A percentile compares a stretch with the other conserved stretches of the same genome.
phyloP scores from a whole-genome alignment of 2,888 invertebrate genomes.

The Oligia latruncula region DNA sequence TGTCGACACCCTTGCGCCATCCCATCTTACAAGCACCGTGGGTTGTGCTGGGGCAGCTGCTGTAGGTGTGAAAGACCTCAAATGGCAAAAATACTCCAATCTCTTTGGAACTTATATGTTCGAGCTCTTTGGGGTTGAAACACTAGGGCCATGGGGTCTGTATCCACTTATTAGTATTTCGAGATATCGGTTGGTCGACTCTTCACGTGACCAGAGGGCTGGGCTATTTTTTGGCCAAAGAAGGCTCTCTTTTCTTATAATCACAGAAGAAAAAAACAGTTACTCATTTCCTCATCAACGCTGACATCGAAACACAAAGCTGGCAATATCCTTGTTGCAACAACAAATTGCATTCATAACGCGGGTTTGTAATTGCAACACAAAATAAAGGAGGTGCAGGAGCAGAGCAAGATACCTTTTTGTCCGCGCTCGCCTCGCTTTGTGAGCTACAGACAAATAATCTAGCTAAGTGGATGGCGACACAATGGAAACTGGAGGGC shows the following conservation, averaged over 20 bases:
- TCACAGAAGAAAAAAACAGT: background rate
- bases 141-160: too few species aligned
- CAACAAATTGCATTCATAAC: slow-evolving; percentile 20
- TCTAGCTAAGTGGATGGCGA: slow-evolving; percentile 42
- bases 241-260: background rate
- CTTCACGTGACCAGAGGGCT: too few species aligned
- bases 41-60: too few species aligned
- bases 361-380: slow-evolving; percentile 18
- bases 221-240: too few species aligned
- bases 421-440: slow-evolving; percentile 17
- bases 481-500: slow-evolving; percentile 3
- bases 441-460: slow-evolving; percentile 49
- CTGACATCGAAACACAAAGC: background rate
- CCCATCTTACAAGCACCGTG: too few species aligned
- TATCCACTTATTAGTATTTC: too few species aligned
- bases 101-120: too few species aligned
- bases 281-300: slow-evolving; percentile 9
- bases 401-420: slow-evolving; percentile 7
- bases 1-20: too few species aligned
- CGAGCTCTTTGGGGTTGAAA: too few species aligned
- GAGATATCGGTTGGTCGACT: too few species aligned
- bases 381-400: slow-evolving; percentile 8
- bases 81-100: too few species aligned
- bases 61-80: too few species aligned
- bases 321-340: background rate